phyloP scores from a whole-genome alignment of 2,113 vertebrate species.

The Hippopotamus amphibius region DNA sequence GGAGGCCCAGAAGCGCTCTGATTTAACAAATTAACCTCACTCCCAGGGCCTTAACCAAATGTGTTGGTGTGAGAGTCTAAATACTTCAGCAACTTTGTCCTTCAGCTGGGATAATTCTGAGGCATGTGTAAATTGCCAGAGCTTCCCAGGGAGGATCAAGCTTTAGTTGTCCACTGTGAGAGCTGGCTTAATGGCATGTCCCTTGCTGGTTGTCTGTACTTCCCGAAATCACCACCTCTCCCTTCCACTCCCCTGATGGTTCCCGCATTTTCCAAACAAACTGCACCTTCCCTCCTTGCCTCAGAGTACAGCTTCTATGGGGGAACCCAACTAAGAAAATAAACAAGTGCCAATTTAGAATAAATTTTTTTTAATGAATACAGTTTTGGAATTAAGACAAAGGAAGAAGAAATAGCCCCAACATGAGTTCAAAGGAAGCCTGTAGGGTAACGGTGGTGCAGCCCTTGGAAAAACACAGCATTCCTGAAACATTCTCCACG shows the following conservation, averaged over 20 bases:
- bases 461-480: neutral
- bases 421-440: neutral
- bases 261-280: neutral
- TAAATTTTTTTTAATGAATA: neutral
- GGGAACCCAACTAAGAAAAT: neutral
- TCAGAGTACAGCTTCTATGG: neutral
- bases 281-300: neutral
- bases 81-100: neutral
- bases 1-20: neutral
- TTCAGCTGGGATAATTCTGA: neutral
- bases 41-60: neutral
- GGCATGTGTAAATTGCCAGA: neutral
- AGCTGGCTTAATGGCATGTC: neutral
- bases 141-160: neutral
- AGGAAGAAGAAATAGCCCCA: neutral
- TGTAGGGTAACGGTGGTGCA: neutral
- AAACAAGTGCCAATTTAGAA: neutral
- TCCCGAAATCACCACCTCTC: neutral
- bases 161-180: neutral
- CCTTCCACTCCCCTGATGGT: neutral
- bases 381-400: conserved; percentile 31
- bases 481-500: neutral
- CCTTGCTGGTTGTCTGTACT: neutral
- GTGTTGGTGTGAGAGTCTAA: neutral
- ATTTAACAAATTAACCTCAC: neutral